These are phyloP conservation scores for Lacerta agilis DNA, from an alignment of 2,797 vertebrate species.

Conservation along the genomic window DNA sequence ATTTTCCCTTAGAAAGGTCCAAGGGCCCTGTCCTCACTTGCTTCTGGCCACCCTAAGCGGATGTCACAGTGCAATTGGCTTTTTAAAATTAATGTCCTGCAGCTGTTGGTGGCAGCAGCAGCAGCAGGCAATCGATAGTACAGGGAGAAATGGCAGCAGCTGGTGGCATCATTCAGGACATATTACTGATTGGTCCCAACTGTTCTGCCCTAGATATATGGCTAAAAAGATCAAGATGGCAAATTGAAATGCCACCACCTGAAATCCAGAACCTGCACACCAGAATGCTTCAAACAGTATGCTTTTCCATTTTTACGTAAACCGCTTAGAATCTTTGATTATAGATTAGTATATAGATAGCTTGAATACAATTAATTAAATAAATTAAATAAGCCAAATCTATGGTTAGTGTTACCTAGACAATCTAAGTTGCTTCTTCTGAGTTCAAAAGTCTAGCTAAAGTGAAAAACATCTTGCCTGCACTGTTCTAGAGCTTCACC, in stretches of 20 bases:
- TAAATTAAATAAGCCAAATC: neutral
- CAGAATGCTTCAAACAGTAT: neutral
- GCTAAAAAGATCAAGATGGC: too few species aligned
- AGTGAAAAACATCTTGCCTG: neutral
- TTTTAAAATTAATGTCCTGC: neutral
- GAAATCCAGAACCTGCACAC: neutral
- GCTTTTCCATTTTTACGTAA: too few species aligned
- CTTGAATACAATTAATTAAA: too few species aligned
- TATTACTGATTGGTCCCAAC: neutral
- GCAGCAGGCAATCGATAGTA: too few species aligned
- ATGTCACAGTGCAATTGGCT: too few species aligned
- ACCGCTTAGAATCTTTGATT: too few species aligned
- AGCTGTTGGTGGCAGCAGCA: neutral
- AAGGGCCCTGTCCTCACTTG: too few species aligned
- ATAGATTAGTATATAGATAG: too few species aligned
- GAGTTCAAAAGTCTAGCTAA: neutral
- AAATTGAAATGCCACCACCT: neutral
- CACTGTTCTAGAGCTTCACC: neutral
- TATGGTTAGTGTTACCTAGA: neutral
- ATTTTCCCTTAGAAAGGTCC: too few species aligned
- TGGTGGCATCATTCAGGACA: neutral
- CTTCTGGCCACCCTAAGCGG: too few species aligned
- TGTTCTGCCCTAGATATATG: neutral
- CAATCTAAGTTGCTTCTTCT: neutral
- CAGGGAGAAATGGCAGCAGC: too few species aligned